Conservation (phyloP, 1,140 invertebrate species). For the Scaptomyza hsui region DNA sequence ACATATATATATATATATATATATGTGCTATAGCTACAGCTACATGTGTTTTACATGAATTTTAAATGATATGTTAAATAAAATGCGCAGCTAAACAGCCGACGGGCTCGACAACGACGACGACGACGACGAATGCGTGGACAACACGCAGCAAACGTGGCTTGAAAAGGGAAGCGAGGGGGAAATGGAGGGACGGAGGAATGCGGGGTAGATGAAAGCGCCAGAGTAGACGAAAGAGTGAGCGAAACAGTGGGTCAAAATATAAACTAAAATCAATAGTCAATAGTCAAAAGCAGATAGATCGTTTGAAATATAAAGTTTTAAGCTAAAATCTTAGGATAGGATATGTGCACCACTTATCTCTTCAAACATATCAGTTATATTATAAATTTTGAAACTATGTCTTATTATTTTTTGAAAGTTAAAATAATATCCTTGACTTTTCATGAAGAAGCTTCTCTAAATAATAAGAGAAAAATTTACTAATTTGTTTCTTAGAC, state of each 20-base stretch:
- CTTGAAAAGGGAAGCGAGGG: background rate
- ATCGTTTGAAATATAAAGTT: background rate
- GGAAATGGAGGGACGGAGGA: background rate
- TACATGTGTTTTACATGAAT: constrained; percentile 83
- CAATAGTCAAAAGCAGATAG: background rate
- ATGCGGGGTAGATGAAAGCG: background rate
- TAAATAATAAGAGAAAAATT: too few relatives aligned
- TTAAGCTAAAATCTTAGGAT: too few relatives aligned
- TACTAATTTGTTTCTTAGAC: too few relatives aligned
- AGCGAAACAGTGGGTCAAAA: constrained; percentile 31
- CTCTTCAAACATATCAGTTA: too few relatives aligned
- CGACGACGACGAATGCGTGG: constrained; percentile 40
- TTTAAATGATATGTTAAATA: constrained; percentile 83
- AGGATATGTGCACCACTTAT: too few relatives aligned
- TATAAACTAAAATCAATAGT: background rate
- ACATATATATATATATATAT: too few relatives aligned
- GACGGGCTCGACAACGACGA: constrained; percentile 39
- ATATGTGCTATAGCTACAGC: constrained; percentile 33
- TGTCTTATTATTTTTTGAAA: too few relatives aligned
- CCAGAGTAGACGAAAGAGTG: constrained; percentile 6
- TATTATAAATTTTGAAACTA: too few relatives aligned
- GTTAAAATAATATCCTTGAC: too few relatives aligned
- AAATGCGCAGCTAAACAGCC: constrained; percentile 81
- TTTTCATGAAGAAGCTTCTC: too few relatives aligned
- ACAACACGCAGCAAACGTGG: constrained; percentile 41